Conservation (phyloP, 2,888 invertebrate genomes). For the Ectemnius continuus region DNA sequence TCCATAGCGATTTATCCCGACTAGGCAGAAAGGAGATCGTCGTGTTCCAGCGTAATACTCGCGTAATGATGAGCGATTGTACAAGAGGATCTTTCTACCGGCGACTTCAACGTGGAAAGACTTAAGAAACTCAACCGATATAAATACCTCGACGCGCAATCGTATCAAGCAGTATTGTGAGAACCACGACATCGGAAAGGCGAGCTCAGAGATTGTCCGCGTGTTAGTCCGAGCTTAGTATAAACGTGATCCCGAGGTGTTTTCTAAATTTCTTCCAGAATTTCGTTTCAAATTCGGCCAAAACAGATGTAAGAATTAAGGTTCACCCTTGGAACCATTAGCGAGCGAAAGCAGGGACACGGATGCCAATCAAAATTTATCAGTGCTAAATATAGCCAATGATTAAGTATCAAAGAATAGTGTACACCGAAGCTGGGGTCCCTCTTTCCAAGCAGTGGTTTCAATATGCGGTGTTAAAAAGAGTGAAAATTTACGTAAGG, state of each 20-base stretch:
- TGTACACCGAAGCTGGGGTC: too few species aligned
- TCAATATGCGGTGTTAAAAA: neutral
- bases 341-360: too few species aligned
- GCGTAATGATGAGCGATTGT: conserved; percentile 37
- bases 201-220: conserved; percentile 3
- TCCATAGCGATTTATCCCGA: conserved; percentile 40
- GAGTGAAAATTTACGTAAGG: neutral
- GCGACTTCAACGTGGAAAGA: too few species aligned
- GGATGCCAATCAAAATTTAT: conserved; percentile 39
- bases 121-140: too few species aligned
- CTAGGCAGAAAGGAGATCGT: conserved; percentile 35
- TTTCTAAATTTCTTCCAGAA: neutral
- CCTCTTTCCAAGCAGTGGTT: too few species aligned
- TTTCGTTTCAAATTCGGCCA: conserved; percentile 5
- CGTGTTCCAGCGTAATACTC: conserved; percentile 51
- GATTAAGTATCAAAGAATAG: too few species aligned
- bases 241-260: conserved; percentile 5
- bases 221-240: neutral
- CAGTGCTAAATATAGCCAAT: neutral
- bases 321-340: too few species aligned
- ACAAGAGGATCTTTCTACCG: neutral
- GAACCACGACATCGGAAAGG: conserved; percentile 7
- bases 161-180: too few species aligned
- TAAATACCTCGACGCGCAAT: too few species aligned
- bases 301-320: neutral